Evolutionary conservation across 2,888 invertebrate species (phyloP).

Genomic region (Lissocephala sabroskyi): DNA sequence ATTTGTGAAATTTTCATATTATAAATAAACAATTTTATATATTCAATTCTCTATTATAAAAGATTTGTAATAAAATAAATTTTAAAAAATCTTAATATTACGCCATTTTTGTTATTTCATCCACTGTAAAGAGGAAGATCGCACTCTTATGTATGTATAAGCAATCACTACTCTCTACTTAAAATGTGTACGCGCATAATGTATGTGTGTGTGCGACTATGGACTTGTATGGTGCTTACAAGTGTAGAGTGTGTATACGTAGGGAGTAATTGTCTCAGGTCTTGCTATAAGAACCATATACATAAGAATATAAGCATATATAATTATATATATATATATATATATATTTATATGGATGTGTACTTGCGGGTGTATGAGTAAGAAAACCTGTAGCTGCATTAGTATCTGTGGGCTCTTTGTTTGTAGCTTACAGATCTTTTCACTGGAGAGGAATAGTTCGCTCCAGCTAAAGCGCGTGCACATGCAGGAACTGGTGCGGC

Average conservation of each 20-base stretch:
- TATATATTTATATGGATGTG: neutral
- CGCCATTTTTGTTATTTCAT: no score
- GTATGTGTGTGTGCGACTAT: neutral
- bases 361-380: neutral
- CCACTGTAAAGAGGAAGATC: no score
- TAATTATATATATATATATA: neutral
- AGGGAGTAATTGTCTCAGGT: no score
- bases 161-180: no score
- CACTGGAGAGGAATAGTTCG: slow-evolving; percentile 13
- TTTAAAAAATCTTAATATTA: no score
- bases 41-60: no score
- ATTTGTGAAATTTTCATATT: no score
- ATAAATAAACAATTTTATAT: no score
- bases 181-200: neutral
- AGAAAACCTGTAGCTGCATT: neutral
- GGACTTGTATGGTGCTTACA: neutral
- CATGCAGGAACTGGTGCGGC: slow-evolving; percentile 32
- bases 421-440: neutral
- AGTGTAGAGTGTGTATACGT: no score
- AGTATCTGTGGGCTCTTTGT: neutral
- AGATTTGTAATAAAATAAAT: no score
- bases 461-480: slow-evolving; percentile 48
- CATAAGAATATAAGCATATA: neutral
- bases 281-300: no score
- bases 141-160: no score